Conservation (phyloP, 1,140 invertebrate species). For the Psix sp. region DNA sequence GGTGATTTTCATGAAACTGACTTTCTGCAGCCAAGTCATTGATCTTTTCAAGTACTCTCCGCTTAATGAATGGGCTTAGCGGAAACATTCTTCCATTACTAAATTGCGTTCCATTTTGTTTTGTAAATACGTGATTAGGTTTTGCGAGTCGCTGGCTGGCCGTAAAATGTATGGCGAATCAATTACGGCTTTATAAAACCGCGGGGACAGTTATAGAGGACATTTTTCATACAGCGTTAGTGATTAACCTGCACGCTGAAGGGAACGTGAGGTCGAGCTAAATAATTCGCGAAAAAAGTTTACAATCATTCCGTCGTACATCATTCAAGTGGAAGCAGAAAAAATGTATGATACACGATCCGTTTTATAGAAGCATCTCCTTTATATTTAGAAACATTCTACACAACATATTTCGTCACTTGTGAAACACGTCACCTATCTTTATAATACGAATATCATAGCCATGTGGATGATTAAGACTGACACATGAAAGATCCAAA, state of each 20-base stretch:
- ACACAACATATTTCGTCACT: conserved; percentile 40
- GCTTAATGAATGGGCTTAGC: conserved; percentile 41
- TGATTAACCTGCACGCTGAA: no score
- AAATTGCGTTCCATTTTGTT: conserved; percentile 46
- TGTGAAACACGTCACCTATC: conserved; percentile 46
- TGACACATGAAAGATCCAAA: conserved; percentile 55
- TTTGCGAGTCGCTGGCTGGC: conserved; percentile 1
- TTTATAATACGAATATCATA: conserved; percentile 53
- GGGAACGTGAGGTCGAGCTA: no score
- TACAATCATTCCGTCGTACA: conserved; percentile 4
- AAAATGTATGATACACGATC: conserved; percentile 31
- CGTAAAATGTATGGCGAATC: no score
- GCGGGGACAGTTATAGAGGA: no score
- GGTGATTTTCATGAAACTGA: conserved; percentile 58
- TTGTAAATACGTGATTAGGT: conserved; percentile 40
- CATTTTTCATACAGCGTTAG: no score
- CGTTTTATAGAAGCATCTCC: conserved; percentile 30
- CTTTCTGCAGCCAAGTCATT: conserved; percentile 56
- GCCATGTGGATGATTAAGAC: conserved; percentile 53
- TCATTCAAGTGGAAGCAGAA: conserved; percentile 18
- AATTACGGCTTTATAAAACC: no score
- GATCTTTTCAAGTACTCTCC: conserved; percentile 53
- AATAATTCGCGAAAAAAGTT: no score
- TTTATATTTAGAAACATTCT: conserved; percentile 42
- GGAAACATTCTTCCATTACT: conserved; percentile 51